Percentiles rank a stretch among this genome's conserved stretches.
Conservation (phyloP, 2,113 vertebrate genomes). For the Turdus rufiventris region DNA sequence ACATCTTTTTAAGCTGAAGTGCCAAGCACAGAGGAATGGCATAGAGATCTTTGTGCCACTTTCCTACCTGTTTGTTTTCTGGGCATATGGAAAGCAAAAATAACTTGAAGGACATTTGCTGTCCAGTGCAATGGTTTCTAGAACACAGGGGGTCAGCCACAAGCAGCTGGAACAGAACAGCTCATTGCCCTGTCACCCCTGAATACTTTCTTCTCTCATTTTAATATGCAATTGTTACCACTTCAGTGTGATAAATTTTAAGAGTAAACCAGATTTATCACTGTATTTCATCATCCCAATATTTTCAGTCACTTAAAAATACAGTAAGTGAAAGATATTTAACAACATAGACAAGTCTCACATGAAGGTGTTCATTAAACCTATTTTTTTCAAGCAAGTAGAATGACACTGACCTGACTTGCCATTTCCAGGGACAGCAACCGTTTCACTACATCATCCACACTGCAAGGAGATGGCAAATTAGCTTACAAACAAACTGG, state of each 20-base stretch:
- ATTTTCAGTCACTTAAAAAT: not conserved
- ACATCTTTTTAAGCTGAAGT: not conserved
- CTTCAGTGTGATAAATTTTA: not conserved
- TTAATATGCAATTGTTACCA: not conserved
- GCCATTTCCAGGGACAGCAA: constrained; percentile 91
- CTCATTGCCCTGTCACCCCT: not conserved
- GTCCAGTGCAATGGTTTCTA: not conserved
- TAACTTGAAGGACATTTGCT: not conserved
- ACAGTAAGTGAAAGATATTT: not conserved
- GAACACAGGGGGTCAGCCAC: not conserved
- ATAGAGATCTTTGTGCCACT: not conserved
- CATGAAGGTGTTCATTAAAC: not conserved
- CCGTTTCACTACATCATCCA: constrained; percentile 85
- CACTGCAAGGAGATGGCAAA: constrained; percentile 67
- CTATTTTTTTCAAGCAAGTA: not conserved
- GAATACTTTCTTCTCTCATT: not conserved
- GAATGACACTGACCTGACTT: constrained; percentile 77
- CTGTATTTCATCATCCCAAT: not conserved
- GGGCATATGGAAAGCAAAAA: not conserved
- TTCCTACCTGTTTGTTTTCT: not conserved
- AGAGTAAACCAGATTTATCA: not conserved
- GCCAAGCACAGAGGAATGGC: not conserved
- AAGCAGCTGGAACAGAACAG: not conserved
- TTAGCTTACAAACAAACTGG: not conserved
- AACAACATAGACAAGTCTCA: not conserved